phyloP scores from a whole-genome alignment of 2,113 vertebrate species.

The Rhodinocichla rosea region DNA sequence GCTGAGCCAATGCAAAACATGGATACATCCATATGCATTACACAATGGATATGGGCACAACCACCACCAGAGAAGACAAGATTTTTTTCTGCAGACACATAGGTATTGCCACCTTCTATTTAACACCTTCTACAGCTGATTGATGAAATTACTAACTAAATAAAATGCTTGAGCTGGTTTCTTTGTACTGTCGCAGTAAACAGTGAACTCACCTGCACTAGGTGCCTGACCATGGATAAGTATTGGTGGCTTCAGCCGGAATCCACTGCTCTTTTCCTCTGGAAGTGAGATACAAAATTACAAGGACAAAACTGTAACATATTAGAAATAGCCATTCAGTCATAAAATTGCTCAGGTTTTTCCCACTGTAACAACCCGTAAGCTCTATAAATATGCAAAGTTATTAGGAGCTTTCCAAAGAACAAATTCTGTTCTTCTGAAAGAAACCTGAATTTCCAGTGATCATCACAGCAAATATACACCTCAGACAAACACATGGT shows the following conservation, averaged over 20 bases:
- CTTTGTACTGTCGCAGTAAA: neutral
- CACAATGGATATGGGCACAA: neutral
- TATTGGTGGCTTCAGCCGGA: conserved; percentile 94
- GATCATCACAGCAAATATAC: neutral
- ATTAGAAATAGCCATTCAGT: neutral
- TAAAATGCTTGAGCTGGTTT: neutral
- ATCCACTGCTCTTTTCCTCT: conserved; percentile 96
- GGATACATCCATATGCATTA: rapidly evolving
- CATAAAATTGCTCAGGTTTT: neutral
- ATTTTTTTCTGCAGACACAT: neutral
- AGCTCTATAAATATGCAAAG: neutral
- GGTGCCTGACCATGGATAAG: conserved; percentile 97
- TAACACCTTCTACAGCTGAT: neutral
- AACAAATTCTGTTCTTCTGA: neutral
- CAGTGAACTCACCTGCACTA: conserved; percentile 84
- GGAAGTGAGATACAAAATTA: conserved; percentile 33
- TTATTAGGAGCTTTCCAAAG: neutral
- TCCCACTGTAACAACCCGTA: neutral
- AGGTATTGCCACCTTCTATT: neutral
- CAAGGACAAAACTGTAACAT: neutral
- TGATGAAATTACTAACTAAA: neutral
- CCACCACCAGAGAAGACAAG: neutral
- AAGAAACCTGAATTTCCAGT: neutral
- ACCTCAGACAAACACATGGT: neutral
- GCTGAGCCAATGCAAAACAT: neutral